Percentiles rank a stretch among this genome's conserved stretches.
These are phyloP conservation scores for Semnornis frantzii DNA, from an alignment of 2,113 vertebrate species.

Conservation along the genomic window DNA sequence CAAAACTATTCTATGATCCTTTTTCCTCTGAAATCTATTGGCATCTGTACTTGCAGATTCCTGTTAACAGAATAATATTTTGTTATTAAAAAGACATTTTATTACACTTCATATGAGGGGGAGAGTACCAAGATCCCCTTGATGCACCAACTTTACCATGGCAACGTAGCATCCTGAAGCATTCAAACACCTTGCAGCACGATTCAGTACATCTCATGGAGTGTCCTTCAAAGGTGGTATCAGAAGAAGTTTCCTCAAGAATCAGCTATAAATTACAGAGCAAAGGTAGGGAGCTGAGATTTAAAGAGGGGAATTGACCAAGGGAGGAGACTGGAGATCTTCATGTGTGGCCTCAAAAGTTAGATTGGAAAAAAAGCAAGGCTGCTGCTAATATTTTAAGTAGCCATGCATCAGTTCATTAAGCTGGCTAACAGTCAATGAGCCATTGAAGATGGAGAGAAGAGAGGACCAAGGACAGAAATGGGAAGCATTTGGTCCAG, in stretches of 20 bases:
- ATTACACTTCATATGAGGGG: background rate
- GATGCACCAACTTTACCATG: background rate
- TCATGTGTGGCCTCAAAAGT: background rate
- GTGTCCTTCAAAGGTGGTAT: background rate
- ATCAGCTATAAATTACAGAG: background rate
- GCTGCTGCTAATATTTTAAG: background rate
- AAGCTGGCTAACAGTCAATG: background rate
- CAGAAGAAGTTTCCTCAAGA: background rate
- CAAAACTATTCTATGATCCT: background rate
- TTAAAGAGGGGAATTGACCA: background rate
- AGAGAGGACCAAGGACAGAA: background rate
- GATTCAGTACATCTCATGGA: background rate
- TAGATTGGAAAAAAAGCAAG: background rate
- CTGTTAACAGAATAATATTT: background rate
- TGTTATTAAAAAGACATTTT: background rate
- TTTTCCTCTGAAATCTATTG: background rate
- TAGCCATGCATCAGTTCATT: background rate
- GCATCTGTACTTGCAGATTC: accelerated
- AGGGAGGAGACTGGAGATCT: background rate
- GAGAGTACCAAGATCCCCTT: background rate
- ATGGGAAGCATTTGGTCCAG: accelerated
- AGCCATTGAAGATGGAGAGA: background rate
- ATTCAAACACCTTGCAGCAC: background rate
- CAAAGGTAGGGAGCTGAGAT: background rate
- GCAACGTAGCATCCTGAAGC: background rate